Evolutionary conservation across 2,888 invertebrate species (phyloP).

Genomic region (Cantharis rufa): DNA sequence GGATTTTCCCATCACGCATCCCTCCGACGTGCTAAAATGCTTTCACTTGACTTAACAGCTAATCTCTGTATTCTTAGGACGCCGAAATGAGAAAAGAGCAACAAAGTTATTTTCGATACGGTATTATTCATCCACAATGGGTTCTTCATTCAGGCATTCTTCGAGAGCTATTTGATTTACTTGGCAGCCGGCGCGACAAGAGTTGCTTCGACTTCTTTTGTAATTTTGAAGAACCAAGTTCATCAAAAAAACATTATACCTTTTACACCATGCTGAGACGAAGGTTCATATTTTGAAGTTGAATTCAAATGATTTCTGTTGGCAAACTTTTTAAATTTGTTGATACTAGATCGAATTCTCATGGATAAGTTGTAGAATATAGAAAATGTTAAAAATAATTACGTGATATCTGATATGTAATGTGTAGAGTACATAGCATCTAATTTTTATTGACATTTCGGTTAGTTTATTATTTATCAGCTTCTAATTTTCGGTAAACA

Average conservation of each 20-base stretch:
- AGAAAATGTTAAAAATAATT: no score
- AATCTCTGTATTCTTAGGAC: slow-evolving; percentile 9
- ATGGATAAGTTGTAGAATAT: no score
- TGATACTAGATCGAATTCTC: background rate
- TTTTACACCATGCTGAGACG: slow-evolving; percentile 1
- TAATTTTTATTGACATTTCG: background rate
- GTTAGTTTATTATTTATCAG: background rate
- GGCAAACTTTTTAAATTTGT: background rate
- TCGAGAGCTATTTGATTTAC: background rate
- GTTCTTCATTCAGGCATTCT: slow-evolving; percentile 30
- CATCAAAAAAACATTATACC: slow-evolving; percentile 5
- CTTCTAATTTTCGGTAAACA: background rate
- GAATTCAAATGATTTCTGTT: background rate
- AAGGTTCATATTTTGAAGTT: background rate
- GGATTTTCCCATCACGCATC: slow-evolving; percentile 22
- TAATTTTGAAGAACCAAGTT: background rate
- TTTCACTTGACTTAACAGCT: slow-evolving; percentile 22
- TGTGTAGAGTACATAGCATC: no score
- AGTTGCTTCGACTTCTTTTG: slow-evolving; percentile 1
- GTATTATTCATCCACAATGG: slow-evolving; percentile 21
- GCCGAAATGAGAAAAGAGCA: slow-evolving; percentile 22
- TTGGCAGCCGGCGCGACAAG: slow-evolving; percentile 2
- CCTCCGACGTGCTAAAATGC: slow-evolving; percentile 8
- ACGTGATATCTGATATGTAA: no score
- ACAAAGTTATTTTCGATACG: slow-evolving; percentile 22